These are phyloP conservation scores for Cacajao melanocephalus DNA, from an alignment of 2,797 vertebrate species.

Conservation along the genomic window DNA sequence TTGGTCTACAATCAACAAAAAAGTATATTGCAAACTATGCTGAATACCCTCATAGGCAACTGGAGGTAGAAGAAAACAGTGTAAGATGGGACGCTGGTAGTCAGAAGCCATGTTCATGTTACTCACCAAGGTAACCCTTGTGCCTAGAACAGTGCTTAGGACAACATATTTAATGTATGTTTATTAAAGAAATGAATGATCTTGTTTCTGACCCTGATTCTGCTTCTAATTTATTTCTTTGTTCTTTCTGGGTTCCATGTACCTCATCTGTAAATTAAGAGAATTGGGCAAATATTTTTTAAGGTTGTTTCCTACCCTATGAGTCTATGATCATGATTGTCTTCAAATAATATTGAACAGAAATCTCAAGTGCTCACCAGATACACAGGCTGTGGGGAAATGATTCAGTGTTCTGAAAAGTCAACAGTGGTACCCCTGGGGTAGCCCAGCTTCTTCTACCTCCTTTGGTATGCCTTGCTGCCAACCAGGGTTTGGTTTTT, in stretches of 20 bases:
- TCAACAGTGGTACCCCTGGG: not conserved
- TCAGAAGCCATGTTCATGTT: not conserved
- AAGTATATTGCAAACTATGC: not conserved
- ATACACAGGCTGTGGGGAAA: not conserved
- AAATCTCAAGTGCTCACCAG: not conserved
- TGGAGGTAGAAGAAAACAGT: not conserved
- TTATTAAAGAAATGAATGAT: not conserved
- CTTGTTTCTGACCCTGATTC: not conserved
- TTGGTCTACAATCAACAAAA: not conserved
- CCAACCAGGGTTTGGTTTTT: slow-evolving; percentile 26
- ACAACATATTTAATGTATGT: not conserved
- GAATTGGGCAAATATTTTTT: not conserved
- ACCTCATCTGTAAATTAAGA: not conserved
- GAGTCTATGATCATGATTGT: not conserved
- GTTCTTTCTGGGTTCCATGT: not conserved
- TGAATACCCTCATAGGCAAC: not conserved
- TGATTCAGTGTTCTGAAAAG: not conserved
- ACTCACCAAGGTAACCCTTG: not conserved
- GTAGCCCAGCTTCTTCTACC: not conserved
- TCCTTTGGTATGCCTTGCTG: not conserved
- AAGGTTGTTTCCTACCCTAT: not conserved
- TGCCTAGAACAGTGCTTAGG: not conserved
- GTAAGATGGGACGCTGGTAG: not conserved
- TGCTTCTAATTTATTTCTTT: slow-evolving; percentile 3
- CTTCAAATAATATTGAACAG: not conserved